Base-by-base conservation (phyloP, 2,888 invertebrate species). In the Rhabditophanes sp. region DNA sequence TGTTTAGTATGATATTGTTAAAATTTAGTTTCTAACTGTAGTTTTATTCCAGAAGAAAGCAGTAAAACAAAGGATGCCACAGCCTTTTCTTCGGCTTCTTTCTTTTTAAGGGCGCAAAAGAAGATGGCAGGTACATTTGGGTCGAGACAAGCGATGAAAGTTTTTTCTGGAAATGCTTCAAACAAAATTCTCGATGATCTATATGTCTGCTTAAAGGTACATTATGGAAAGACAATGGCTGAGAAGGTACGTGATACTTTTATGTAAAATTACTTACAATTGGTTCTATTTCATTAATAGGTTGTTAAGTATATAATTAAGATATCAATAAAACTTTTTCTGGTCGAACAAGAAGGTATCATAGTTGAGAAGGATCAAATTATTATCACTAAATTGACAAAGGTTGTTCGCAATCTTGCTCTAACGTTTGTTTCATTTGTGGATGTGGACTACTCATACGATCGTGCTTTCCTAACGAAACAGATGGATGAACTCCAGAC, bases 341-440 rank as follows among this genome's bases (percentile, higher is more conserved):
- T 33, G 8, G 35, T 33, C 19, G 33, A 36, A 33, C 15, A 36
- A 4, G 35, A 33, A 12, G 35, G 15, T n/a, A 14, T 16, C 14
- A 33, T 17, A 12, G 35, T 33, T 3, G 34, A 33, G 16, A 36
- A 33, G 4, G 11, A 33, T 14, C 11, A 35, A 36, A 20, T 36
- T 19, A 12, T 11, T 9, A 15, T 33, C 16, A 11, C 16, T 6
- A 20, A 33, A n/a, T 14, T 32, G 36, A 33, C 33, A 9, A 2
- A 33, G 3, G 37, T 36, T 16, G 11, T 33, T 20, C 34, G 33
- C n/a, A 12, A 16, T 8, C 12, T 33, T 12, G 11, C 37, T 12
- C 16, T 36, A 36, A 33, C 34, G 7, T 33, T 33, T n/a, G 15
- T 11, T 12, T 33, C 36, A 7, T 33, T 35, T 17, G 19, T 36